Percentiles rank a stretch among this genome's conserved stretches.
These are phyloP conservation scores for Orchestes rusci DNA, from an alignment of 2,888 invertebrate species.

Conservation along the genomic window DNA sequence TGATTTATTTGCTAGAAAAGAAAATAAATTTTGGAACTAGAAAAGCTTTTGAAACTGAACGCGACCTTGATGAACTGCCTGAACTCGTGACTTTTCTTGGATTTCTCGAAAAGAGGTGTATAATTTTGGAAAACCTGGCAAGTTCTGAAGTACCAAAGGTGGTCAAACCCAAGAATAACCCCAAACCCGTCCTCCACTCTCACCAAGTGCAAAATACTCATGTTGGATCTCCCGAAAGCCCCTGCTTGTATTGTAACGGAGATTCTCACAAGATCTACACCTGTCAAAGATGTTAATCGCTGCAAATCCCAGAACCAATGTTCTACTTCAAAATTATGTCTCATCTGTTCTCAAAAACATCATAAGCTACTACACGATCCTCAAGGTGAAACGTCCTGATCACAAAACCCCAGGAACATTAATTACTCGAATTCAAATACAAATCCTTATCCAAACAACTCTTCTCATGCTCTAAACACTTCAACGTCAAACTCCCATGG, in stretches of 20 bases:
- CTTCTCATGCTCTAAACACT: not conserved
- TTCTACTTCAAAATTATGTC: conserved; percentile 4
- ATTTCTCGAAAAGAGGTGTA: conserved; percentile 1
- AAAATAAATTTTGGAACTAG: conserved; percentile 6
- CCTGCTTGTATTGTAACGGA: conserved; percentile 8
- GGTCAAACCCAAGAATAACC: not conserved
- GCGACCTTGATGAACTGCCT: not conserved
- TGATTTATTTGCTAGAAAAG: conserved; percentile 2
- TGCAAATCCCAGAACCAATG: not conserved
- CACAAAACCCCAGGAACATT: too few species aligned
- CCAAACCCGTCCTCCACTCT: conserved; percentile 1
- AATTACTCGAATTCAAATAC: not conserved
- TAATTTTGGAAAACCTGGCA: not conserved
- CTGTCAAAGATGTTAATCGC: conserved; percentile 10
- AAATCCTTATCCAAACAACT: not conserved
- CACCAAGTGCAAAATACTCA: not conserved
- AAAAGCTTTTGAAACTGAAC: conserved; percentile 4
- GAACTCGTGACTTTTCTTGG: not conserved
- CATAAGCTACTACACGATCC: conserved; percentile 7
- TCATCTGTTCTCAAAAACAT: conserved; percentile 10
- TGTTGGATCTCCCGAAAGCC: not conserved
- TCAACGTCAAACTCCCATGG: too few species aligned
- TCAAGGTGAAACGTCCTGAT: too few species aligned
- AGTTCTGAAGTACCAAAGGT: not conserved
- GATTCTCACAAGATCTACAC: conserved; percentile 9